Evolutionary conservation across 1,140 invertebrate genomes (phyloP).

Genomic region (Megalopta genalis): DNA sequence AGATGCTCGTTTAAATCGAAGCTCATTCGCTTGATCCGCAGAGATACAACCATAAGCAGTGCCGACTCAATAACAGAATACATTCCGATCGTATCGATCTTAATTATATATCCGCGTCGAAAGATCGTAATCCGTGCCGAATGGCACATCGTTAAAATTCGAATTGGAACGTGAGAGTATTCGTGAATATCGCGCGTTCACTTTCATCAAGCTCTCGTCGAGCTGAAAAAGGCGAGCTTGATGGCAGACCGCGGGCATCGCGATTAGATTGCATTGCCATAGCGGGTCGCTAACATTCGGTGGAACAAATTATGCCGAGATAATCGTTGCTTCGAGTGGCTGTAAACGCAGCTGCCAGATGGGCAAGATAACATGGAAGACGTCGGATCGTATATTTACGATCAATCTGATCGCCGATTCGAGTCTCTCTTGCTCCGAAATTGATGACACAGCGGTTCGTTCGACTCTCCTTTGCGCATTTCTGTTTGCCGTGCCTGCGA

Average conservation of each 20-base stretch:
- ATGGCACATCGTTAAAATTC: not conserved
- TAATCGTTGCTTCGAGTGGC: not conserved
- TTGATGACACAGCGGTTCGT: not conserved
- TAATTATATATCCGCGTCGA: not conserved
- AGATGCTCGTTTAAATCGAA: not conserved
- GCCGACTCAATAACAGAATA: not conserved
- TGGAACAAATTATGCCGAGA: constrained; percentile 16
- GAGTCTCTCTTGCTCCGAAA: not conserved
- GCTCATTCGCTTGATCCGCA: not conserved
- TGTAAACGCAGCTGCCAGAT: constrained; percentile 4
- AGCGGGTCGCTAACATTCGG: not conserved
- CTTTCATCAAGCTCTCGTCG: not conserved
- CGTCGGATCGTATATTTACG: not conserved
- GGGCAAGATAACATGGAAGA: not conserved
- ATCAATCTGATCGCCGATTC: constrained; percentile 4
- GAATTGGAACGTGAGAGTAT: not conserved
- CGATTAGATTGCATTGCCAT: not conserved
- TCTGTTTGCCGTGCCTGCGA: no score
- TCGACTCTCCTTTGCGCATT: not conserved
- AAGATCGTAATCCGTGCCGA: not conserved
- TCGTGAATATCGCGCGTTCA: not conserved
- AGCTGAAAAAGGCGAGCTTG: not conserved
- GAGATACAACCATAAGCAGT: not conserved
- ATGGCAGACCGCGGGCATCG: not conserved
- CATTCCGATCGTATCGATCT: not conserved